These are phyloP conservation scores for Ferrisia virgata DNA, from an alignment of 2,888 invertebrate species.

Conservation along the genomic window DNA sequence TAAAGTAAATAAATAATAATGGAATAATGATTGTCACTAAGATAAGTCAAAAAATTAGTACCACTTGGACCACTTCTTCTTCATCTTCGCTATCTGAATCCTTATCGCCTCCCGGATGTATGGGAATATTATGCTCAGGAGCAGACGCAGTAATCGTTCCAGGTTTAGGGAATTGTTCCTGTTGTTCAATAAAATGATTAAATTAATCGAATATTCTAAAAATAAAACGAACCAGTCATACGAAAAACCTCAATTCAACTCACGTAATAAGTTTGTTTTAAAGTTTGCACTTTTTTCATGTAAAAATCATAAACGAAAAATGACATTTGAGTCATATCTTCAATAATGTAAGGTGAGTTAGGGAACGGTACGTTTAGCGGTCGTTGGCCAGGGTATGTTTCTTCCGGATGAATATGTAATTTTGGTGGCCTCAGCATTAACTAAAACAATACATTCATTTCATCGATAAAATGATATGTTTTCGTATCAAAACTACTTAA, in stretches of 20 bases:
- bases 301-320: conserved; percentile 93
- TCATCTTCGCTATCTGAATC: conserved; percentile 65
- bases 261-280: conserved; percentile 54
- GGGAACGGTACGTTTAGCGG: conserved; percentile 53
- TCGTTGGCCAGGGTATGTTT: conserved; percentile 73
- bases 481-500: not conserved
- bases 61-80: conserved; percentile 47
- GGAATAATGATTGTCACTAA: too few species aligned
- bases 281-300: conserved; percentile 66
- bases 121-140: conserved; percentile 61
- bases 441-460: conserved; percentile 56
- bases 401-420: conserved; percentile 74
- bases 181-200: not conserved
- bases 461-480: not conserved
- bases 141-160: conserved; percentile 59
- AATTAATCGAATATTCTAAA: not conserved
- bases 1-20: not conserved
- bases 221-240: not conserved
- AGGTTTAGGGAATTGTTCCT: conserved; percentile 61
- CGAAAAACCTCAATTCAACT: not conserved
- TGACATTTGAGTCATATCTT: conserved; percentile 93
- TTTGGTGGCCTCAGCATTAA: conserved; percentile 77
- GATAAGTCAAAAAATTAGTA: too few species aligned
- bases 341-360: conserved; percentile 58
- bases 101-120: conserved; percentile 63